Conservation (phyloP, 2,888 invertebrate species). For the Eristalinus sepulchralis region DNA sequence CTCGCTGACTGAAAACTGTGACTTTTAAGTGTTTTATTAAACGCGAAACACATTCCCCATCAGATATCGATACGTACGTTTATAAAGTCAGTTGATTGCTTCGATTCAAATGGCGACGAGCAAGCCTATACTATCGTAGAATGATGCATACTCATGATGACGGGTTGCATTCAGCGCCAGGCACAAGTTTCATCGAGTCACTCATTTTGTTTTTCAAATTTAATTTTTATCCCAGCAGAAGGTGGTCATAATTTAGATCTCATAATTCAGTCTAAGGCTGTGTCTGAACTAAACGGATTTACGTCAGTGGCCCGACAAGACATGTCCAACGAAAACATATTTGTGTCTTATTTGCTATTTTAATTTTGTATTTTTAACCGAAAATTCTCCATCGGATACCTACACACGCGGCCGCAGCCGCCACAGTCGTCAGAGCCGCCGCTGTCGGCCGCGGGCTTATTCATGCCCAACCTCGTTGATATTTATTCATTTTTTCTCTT, state of each 20-base stretch:
- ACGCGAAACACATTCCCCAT: conserved; percentile 3
- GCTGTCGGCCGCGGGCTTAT: not conserved
- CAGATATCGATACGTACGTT: not conserved
- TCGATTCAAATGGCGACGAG: not conserved
- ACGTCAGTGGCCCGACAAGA: conserved; percentile 10
- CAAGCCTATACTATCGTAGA: not conserved
- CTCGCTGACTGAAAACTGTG: conserved; percentile 17
- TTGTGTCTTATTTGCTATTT: not conserved
- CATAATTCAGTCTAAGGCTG: not conserved
- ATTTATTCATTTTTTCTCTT: not conserved
- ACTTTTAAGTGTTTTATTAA: conserved; percentile 14
- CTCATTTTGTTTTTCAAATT: not conserved
- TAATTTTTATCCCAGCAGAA: not conserved
- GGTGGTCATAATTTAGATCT: conserved; percentile 3
- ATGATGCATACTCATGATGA: not conserved
- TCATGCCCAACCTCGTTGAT: not conserved
- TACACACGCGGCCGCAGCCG: too few relatives aligned
- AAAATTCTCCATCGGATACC: not conserved
- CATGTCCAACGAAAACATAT: not conserved
- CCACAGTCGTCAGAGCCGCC: too few relatives aligned
- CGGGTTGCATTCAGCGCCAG: not conserved
- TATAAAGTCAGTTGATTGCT: not conserved
- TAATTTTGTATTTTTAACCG: not conserved
- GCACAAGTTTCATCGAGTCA: not conserved
- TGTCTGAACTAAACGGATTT: conserved; percentile 14